Evolutionary conservation across 2,113 vertebrate species (phyloP), one percentile per base, ranked within the genome.

Genomic region (Heterotis niloticus): DNA sequence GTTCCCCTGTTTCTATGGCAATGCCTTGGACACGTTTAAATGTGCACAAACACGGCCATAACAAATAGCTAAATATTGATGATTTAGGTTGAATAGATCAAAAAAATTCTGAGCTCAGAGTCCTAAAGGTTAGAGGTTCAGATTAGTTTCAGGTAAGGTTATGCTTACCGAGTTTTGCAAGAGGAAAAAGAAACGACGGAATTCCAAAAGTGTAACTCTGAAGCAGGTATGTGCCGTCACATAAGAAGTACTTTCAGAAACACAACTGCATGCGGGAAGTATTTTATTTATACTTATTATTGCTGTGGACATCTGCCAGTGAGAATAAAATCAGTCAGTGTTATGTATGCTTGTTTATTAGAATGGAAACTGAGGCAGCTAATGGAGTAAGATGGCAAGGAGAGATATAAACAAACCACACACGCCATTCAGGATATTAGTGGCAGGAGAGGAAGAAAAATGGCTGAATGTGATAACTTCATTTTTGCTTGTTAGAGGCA

Each of bases 381-480:
- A 72, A 72, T 72, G 69, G 69, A 72, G 52, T n/a, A 23, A 54
- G 69, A 72, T 72, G 69, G n/a, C 69, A 34, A 51, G 13, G 23
- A 20, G 34, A 71, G 69, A 44, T 44, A 72, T 72, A 72, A 54
- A 54, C 69, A 72, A 51, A 52, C 69, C 17, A 72, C 20, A 72
- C 69, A 11, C 5, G 20, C 20, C 14, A 14, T 34, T 72, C 9
- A 10, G n/a, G 64, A 66, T 24, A 4, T 28, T 18, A 72, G 14
- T 20, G 9, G 69, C 20, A 52, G 28, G 69, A 34, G 4, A 24
- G n/a, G 18, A 2, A 7, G n/a, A 62, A 34, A 20, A 34, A 72
- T 52, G n/a, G 69, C 52, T 72, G 51, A 72, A 72, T 72, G 54
- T 72, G 69, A 72, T 54, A 34, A 72, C 17, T 72, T 70, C 34